Conservation (phyloP, 2,113 vertebrate genomes). For the Trinectes maculatus region DNA sequence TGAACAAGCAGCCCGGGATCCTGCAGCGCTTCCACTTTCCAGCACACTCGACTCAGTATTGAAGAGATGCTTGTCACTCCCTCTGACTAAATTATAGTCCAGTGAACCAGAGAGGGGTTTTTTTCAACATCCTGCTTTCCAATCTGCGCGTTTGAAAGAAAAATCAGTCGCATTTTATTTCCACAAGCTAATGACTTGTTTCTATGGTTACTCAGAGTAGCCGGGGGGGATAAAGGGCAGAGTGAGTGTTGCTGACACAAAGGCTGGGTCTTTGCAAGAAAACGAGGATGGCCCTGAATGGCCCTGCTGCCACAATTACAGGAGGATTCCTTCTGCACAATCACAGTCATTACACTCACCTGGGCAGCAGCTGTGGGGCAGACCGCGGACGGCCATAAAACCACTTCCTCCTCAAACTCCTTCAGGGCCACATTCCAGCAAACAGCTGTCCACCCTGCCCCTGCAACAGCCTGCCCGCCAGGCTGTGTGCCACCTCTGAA, state of each 20-base stretch:
- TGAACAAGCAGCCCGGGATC: slow-evolving; percentile 27
- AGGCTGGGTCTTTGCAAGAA: slow-evolving; percentile 56
- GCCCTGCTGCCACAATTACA: slow-evolving; percentile 66
- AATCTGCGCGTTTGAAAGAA: slow-evolving; percentile 57
- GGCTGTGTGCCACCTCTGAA: slow-evolving; percentile 47
- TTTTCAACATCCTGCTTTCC: slow-evolving; percentile 69
- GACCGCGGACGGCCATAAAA: slow-evolving; percentile 61
- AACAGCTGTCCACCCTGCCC: slow-evolving; percentile 70
- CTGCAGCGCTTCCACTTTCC: slow-evolving; percentile 35
- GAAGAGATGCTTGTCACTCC: slow-evolving; percentile 42
- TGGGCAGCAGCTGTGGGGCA: slow-evolving; percentile 75
- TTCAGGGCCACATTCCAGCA: slow-evolving; percentile 72
- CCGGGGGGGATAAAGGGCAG: slow-evolving; percentile 62
- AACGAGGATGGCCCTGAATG: slow-evolving; percentile 55
- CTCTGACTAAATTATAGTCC: slow-evolving; percentile 57
- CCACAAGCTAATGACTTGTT: slow-evolving; percentile 70
- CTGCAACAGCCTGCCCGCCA: slow-evolving; percentile 30
- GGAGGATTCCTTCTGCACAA: slow-evolving; percentile 69
- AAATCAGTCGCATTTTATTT: slow-evolving; percentile 70
- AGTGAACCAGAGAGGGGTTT: slow-evolving; percentile 45
- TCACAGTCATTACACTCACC: slow-evolving; percentile 80
- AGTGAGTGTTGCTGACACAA: slow-evolving; percentile 63
- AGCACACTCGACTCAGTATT: slow-evolving; percentile 31
- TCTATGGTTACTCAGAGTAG: slow-evolving; percentile 73
- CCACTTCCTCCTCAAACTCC: slow-evolving; percentile 67